These are phyloP conservation scores for Rhinogobius similis DNA, from an alignment of 2,113 vertebrate genomes.

Conservation along the genomic window DNA sequence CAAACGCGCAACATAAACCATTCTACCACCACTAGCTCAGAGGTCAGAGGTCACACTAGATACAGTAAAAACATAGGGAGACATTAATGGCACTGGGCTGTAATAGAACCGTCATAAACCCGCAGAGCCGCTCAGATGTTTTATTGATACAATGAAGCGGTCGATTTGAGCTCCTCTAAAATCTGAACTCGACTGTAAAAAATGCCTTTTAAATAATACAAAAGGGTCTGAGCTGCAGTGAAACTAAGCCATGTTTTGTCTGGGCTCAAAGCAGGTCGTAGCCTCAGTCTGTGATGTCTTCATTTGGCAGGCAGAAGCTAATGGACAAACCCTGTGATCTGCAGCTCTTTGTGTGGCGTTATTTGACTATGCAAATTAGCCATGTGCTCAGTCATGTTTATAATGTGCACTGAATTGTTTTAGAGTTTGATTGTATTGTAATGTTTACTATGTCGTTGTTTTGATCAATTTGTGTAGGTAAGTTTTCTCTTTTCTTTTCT, in stretches of 20 bases:
- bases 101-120: slow-evolving; percentile 69
- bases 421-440: not conserved
- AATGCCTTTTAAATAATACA: slow-evolving; percentile 56
- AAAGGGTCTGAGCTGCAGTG: slow-evolving; percentile 9
- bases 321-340: not conserved
- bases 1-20: not conserved
- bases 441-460: not conserved
- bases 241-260: not conserved
- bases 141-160: slow-evolving; percentile 63
- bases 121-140: slow-evolving; percentile 54
- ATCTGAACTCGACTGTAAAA: slow-evolving; percentile 35
- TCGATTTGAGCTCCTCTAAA: slow-evolving; percentile 42
- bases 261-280: not conserved
- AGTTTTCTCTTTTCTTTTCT: no score
- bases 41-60: slow-evolving; percentile 26
- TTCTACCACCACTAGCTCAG: not conserved
- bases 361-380: not conserved
- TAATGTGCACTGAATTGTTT: not conserved
- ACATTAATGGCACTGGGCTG: slow-evolving; percentile 59
- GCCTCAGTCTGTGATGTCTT: not conserved
- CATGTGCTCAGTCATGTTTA: not conserved
- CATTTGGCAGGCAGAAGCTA: not conserved
- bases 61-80: slow-evolving; percentile 51
- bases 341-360: not conserved
- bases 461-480: no score